Evolutionary conservation across 1,140 invertebrate genomes (phyloP).

Genomic region (Platorchestia sp.): DNA sequence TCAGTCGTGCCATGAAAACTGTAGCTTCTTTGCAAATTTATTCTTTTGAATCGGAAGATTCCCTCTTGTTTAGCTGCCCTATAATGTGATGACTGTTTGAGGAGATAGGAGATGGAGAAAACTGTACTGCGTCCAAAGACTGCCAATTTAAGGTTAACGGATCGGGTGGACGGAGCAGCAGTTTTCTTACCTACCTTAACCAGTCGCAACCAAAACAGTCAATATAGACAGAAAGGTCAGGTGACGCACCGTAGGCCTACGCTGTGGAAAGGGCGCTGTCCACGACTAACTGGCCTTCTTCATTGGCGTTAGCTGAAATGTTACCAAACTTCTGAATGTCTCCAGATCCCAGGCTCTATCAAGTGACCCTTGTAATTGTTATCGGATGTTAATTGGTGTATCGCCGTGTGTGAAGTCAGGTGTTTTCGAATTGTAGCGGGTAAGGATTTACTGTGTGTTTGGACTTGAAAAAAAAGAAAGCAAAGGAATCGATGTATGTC

Average conservation of each 20-base stretch:
- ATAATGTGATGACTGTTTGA: neutral
- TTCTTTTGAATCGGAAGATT: no score
- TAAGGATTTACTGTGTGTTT: no score
- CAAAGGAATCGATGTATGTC: no score
- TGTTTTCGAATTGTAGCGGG: no score
- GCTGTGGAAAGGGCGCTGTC: conserved; percentile 20
- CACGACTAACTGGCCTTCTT: neutral
- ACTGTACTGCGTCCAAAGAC: neutral
- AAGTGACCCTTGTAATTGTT: neutral
- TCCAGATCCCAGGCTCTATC: neutral
- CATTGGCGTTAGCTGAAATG: neutral
- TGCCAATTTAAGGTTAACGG: neutral
- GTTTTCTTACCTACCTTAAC: neutral
- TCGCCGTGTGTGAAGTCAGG: neutral
- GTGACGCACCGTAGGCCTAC: conserved; percentile 16
- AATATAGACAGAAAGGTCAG: conserved; percentile 11
- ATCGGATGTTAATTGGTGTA: neutral
- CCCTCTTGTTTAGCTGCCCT: neutral
- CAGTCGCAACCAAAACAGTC: neutral
- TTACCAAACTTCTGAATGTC: neutral
- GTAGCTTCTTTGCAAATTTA: no score
- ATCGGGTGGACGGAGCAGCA: neutral
- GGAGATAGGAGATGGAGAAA: neutral
- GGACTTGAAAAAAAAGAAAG: no score
- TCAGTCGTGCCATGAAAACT: no score